phyloP scores from a whole-genome alignment of 1,140 invertebrate species.

The Pseudomyrmex cubaensis region DNA sequence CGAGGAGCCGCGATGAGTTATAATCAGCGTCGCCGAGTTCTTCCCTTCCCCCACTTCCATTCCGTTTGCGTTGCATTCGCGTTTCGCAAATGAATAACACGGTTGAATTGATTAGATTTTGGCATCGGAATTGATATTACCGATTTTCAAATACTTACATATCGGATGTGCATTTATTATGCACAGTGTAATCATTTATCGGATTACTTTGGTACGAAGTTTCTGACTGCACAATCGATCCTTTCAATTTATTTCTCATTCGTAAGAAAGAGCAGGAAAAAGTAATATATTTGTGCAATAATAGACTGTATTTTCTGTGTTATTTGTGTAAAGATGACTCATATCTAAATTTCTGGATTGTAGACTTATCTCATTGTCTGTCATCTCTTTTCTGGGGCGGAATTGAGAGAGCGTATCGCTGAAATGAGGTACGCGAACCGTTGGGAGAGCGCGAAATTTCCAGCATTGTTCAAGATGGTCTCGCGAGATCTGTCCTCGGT shows the following conservation, averaged over 20 bases:
- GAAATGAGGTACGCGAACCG: slow-evolving; percentile 48
- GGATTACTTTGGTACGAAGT: neutral
- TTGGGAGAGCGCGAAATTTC: slow-evolving; percentile 61
- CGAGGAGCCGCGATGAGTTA: slow-evolving; percentile 56
- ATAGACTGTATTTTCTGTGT: too few species aligned
- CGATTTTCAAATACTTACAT: neutral
- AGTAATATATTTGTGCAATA: neutral
- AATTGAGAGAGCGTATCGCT: slow-evolving; percentile 42
- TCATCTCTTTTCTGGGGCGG: slow-evolving; percentile 31
- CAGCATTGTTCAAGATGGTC: slow-evolving; percentile 54
- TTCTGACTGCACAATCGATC: too few species aligned
- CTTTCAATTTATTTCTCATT: neutral
- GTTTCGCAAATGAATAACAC: slow-evolving; percentile 52
- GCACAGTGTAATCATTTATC: too few species aligned
- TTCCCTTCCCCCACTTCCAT: neutral
- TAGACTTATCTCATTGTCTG: slow-evolving; percentile 29
- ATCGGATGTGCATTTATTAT: neutral
- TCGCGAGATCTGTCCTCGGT: slow-evolving; percentile 53
- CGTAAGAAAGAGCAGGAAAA: neutral
- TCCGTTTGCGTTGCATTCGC: slow-evolving; percentile 3
- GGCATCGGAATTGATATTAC: slow-evolving; percentile 2
- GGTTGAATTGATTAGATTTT: slow-evolving; percentile 40
- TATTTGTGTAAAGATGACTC: neutral
- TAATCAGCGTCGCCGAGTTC: slow-evolving; percentile 52
- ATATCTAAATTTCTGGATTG: slow-evolving; percentile 39